Conservation (phyloP, 2,888 invertebrate genomes). For the Calameuta filiformis region DNA sequence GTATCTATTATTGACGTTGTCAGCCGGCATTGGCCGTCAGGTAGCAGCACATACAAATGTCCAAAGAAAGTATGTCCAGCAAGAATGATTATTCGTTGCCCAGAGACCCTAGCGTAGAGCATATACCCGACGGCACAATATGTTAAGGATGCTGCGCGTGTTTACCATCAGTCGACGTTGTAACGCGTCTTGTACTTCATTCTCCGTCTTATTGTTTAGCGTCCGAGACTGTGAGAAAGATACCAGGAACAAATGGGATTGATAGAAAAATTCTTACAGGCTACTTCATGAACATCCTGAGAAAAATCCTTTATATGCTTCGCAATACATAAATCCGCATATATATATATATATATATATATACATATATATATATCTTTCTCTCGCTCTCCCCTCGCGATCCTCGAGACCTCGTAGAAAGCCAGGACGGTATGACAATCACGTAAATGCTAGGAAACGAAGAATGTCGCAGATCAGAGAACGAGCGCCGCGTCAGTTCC, state of each 20-base stretch:
- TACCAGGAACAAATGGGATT: neutral
- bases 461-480: slow-evolving; percentile 25
- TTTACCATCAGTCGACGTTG: neutral
- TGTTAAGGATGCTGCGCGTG: neutral
- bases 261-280: neutral
- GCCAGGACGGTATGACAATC: slow-evolving; percentile 33
- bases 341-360: neutral
- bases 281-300: neutral
- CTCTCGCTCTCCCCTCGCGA: slow-evolving; percentile 31
- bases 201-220: neutral
- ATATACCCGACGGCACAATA: slow-evolving; percentile 11
- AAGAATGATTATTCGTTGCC: neutral
- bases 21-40: neutral
- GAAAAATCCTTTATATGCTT: neutral
- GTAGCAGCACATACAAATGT: neutral
- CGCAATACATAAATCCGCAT: neutral
- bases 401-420: neutral
- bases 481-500: slow-evolving; percentile 28
- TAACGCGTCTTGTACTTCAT: neutral
- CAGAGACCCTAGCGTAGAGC: neutral
- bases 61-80: neutral
- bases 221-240: neutral
- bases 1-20: neutral
- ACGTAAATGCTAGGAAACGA: slow-evolving; percentile 34
- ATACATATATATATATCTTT: neutral